phyloP scores from a whole-genome alignment of 2,888 invertebrate species.

The Sinotaia quadrata region DNA sequence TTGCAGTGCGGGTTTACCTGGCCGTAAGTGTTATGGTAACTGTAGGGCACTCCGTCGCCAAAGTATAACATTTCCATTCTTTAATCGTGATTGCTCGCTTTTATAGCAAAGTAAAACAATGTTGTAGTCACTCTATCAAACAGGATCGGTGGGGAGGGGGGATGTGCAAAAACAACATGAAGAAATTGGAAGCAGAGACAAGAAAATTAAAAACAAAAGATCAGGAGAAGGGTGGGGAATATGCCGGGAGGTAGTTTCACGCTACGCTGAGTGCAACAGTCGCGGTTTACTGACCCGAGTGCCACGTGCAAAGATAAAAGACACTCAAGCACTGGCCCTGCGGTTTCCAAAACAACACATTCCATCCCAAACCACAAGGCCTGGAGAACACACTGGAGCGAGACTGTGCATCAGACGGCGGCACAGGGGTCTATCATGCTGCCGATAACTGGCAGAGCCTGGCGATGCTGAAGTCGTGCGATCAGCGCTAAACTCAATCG shows the following conservation, averaged over 20 bases:
- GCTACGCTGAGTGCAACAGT: background rate
- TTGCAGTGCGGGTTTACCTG: constrained; percentile 36
- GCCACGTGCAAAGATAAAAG: background rate
- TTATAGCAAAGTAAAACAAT: constrained; percentile 9
- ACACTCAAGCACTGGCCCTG: background rate
- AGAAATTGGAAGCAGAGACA: background rate
- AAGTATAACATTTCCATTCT: constrained; percentile 40
- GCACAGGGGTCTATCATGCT: background rate
- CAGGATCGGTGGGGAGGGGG: background rate
- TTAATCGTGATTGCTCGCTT: background rate
- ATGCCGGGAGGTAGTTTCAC: background rate
- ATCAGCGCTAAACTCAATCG: constrained; percentile 21
- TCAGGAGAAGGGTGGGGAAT: background rate
- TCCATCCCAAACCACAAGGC: background rate
- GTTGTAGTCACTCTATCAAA: background rate
- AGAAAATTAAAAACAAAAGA: too few species aligned
- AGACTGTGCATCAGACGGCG: background rate
- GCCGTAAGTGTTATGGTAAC: constrained; percentile 32
- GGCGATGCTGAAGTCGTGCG: background rate
- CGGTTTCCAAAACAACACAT: constrained; percentile 3
- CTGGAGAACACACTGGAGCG: background rate
- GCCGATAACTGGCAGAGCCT: background rate
- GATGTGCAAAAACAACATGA: background rate
- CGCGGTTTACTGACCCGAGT: background rate
- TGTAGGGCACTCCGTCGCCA: constrained; percentile 35